Evolutionary conservation across 1,140 invertebrate genomes (phyloP).

Genomic region (Plodia interpunctella): DNA sequence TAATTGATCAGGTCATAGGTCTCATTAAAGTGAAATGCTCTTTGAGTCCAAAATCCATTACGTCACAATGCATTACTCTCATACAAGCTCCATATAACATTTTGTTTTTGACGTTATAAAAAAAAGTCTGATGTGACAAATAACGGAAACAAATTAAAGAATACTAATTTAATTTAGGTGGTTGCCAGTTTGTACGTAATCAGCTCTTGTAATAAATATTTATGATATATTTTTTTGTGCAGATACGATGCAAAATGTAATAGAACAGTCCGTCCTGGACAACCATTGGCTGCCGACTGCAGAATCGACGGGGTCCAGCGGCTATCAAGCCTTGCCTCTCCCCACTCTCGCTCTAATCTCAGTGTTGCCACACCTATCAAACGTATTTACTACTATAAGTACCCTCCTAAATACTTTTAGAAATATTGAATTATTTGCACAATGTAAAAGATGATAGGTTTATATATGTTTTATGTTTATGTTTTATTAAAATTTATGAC

Average conservation of each 20-base stretch:
- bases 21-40: too few species aligned
- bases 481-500: not conserved
- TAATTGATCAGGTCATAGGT: too few species aligned
- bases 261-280: slow-evolving; percentile 68
- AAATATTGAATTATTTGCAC: slow-evolving; percentile 26
- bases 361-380: slow-evolving; percentile 38
- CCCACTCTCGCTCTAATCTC: slow-evolving; percentile 32
- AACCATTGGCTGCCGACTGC: slow-evolving; percentile 69
- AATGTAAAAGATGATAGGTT: slow-evolving; percentile 62
- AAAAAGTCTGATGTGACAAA: too few species aligned
- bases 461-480: not conserved
- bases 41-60: too few species aligned
- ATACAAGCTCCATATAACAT: too few species aligned
- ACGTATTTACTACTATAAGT: slow-evolving; percentile 28
- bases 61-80: too few species aligned
- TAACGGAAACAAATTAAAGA: too few species aligned
- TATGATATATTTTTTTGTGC: slow-evolving; percentile 24
- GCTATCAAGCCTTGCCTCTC: slow-evolving; percentile 33
- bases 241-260: slow-evolving; percentile 72
- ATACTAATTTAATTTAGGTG: too few species aligned
- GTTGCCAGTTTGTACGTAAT: too few species aligned
- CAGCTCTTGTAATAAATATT: too few species aligned
- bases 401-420: slow-evolving; percentile 13
- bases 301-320: slow-evolving; percentile 44
- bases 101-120: too few species aligned